Base-by-base conservation (phyloP, 2,797 vertebrate species). In the Galago senegalensis region DNA sequence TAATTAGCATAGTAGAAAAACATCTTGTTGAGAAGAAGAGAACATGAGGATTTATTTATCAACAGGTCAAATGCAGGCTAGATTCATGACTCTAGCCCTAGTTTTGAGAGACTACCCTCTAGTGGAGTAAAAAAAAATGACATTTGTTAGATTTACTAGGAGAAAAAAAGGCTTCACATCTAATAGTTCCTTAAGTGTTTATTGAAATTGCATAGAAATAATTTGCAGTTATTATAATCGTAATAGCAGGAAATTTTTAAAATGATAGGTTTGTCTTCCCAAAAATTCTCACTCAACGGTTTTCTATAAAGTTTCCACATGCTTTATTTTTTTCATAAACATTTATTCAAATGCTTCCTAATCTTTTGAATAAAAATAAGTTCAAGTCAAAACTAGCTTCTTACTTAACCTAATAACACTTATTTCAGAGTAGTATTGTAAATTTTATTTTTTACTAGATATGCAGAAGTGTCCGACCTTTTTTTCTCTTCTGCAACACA, bases 91-190 rank as follows among this genome's bases (percentile, higher is more conserved):
- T 97, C 84, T 12, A 97, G 31, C 95, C 98, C 98, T 98, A 56
- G 73, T 61, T 98, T 97, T 96, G 80, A 93, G 75, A 98, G 90
- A 56, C 95, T 97, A 96, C 98, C 98, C 98, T 98, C 98, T 98
- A 98, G 98, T 98, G 98, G 98, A 97, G 70, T 93, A 86, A 97
- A 98, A 95, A 70, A 93, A 98, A 97, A 98, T 91, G 85, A 69
- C 94, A 73, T 88, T 97, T 76, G 31, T 72, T 97, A 96, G 25
- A 88, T 96, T 92, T 94, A 37, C 21, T 91, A 83, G 1, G 9
- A 0, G 1, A 2, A 9, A 12, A 76, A 43, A 2, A 82, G 7
- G 3, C 31, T 18, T 92, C 77, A 63, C 46, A 65, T 40, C 58
- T 61, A 43, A 76, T 63, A 73, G 27, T 23, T 63, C 75, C 89